Conservation (phyloP, 2,797 vertebrate species). For the Hydrolagus colliei region DNA sequence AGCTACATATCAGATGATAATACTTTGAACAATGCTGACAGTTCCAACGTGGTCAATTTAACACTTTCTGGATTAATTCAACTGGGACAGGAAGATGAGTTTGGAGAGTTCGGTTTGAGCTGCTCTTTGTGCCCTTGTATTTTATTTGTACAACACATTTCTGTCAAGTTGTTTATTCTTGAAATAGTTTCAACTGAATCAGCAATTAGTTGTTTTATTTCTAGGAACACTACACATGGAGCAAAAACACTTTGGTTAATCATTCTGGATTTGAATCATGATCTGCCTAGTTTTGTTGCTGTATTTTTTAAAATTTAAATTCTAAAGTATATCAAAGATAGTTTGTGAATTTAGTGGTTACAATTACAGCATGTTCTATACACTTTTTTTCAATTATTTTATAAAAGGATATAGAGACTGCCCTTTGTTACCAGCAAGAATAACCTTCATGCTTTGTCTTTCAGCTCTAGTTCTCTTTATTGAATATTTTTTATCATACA, state of each 20-base stretch:
- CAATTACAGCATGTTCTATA: background rate
- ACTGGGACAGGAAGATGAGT: background rate
- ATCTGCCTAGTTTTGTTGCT: background rate
- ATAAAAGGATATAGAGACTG: background rate
- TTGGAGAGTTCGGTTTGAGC: background rate
- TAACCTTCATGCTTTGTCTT: conserved; percentile 18
- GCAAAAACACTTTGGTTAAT: background rate
- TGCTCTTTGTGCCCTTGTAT: background rate
- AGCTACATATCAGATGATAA: background rate
- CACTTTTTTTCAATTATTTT: background rate
- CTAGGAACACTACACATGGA: background rate
- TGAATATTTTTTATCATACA: background rate
- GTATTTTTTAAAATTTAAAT: background rate
- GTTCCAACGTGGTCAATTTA: background rate
- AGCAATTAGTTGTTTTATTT: background rate
- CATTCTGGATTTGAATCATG: background rate
- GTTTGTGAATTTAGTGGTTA: background rate
- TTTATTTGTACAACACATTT: background rate
- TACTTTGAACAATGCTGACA: background rate
- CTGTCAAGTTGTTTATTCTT: background rate
- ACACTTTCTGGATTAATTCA: background rate
- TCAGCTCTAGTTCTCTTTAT: background rate
- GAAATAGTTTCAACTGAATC: background rate
- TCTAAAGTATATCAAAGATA: background rate
- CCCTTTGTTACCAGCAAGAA: background rate